Evolutionary conservation across 1,140 invertebrate genomes (phyloP).

Genomic region (Solen grandis): DNA sequence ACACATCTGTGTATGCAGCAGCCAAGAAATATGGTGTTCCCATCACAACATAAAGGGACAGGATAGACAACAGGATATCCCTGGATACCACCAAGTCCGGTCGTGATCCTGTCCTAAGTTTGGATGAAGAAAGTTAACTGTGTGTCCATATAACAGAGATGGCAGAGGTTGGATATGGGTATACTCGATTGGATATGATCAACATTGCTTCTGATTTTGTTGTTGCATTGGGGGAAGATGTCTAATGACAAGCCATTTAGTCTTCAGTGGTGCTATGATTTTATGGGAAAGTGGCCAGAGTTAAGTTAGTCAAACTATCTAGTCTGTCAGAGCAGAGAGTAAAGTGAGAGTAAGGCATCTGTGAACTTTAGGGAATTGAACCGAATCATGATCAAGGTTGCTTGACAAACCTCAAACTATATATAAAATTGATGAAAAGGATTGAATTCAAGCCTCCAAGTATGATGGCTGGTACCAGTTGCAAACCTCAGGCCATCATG

Average conservation of each 20-base stretch:
- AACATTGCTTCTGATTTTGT: conserved; percentile 14
- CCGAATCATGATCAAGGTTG: too few species aligned
- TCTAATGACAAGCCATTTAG: too few species aligned
- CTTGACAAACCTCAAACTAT: too few species aligned
- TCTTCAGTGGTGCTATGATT: conserved; percentile 13
- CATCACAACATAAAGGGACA: not conserved
- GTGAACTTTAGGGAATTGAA: too few species aligned
- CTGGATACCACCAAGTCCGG: too few species aligned
- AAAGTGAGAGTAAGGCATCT: too few species aligned
- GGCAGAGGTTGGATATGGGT: conserved; percentile 9
- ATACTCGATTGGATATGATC: not conserved
- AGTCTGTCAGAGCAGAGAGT: too few species aligned
- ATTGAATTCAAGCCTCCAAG: not conserved
- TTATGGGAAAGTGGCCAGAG: conserved; percentile 8
- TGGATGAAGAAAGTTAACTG: not conserved
- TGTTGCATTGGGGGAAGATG: not conserved
- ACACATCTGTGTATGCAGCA: not conserved
- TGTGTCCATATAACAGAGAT: not conserved
- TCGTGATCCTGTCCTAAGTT: not conserved
- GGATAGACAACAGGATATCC: conserved; percentile 1
- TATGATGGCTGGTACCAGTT: not conserved
- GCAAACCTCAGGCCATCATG: not conserved
- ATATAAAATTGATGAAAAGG: conserved; percentile 4
- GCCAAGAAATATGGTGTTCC: not conserved
- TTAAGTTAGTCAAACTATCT: too few species aligned